Evolutionary conservation across 1,140 invertebrate genomes (phyloP).

Genomic region (Micrasema minimum): DNA sequence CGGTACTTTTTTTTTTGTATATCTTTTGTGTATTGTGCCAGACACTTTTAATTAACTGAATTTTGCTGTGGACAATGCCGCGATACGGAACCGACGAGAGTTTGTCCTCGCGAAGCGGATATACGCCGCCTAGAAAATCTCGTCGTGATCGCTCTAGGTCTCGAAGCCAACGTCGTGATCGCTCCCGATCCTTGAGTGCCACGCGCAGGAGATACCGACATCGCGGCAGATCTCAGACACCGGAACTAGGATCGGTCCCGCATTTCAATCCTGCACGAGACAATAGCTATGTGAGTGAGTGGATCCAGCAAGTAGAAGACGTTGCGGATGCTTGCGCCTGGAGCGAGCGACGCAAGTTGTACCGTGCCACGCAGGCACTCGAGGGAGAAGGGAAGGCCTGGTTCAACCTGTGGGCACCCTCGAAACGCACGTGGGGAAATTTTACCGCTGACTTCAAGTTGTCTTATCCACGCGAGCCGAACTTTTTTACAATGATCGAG

Average conservation of each 20-base stretch:
- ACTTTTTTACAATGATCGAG: background rate
- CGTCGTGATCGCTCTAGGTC: too few species aligned
- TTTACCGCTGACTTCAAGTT: background rate
- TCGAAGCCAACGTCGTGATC: too few species aligned
- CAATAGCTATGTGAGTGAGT: background rate
- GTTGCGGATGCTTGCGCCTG: slow-evolving; percentile 59
- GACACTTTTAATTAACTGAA: too few species aligned
- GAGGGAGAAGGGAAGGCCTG: background rate
- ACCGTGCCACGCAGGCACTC: slow-evolving; percentile 64
- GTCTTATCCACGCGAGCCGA: background rate
- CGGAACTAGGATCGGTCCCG: background rate
- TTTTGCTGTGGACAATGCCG: background rate
- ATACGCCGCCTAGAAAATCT: too few species aligned
- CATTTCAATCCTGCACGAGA: slow-evolving; percentile 4
- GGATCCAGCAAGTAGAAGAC: background rate
- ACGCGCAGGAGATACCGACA: background rate
- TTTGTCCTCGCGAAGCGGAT: background rate
- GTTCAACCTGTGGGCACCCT: background rate
- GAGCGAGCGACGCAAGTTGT: slow-evolving; percentile 64
- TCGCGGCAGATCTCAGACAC: background rate
- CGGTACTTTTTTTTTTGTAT: too few species aligned
- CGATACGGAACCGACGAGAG: too few species aligned
- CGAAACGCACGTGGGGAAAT: background rate
- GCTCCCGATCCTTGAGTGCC: too few species aligned
- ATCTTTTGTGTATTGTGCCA: too few species aligned